A percentile compares a stretch with the other conserved stretches of the same genome.
Evolutionary conservation across 2,888 invertebrate species (phyloP).

Genomic region (Andrena chrysosceles): DNA sequence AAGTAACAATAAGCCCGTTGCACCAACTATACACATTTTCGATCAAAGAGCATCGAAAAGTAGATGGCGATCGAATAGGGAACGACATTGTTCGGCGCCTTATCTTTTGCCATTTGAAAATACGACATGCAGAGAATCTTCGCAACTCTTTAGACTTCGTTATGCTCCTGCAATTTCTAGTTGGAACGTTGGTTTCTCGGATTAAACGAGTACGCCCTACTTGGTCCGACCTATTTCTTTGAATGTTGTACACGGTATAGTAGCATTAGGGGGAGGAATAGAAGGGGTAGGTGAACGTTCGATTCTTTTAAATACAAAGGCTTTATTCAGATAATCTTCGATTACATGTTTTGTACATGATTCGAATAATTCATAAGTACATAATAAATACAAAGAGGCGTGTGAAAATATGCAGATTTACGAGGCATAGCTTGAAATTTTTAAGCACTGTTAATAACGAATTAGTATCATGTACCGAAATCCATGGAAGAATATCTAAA

Average conservation of each 20-base stretch:
- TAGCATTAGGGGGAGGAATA: background rate
- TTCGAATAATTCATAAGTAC: conserved; percentile 66
- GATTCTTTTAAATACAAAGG: conserved; percentile 50
- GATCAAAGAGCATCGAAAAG: conserved; percentile 36
- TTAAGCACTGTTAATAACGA: conserved; percentile 34
- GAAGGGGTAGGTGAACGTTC: background rate
- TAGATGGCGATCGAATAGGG: conserved; percentile 46
- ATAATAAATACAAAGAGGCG: conserved; percentile 64
- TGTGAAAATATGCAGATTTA: conserved; percentile 68
- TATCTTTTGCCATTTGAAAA: background rate
- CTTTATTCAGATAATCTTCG: conserved; percentile 59
- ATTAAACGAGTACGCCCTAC: background rate
- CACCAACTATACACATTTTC: conserved; percentile 10
- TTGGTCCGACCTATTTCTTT: background rate
- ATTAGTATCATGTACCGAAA: conserved; percentile 36
- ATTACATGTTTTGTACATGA: conserved; percentile 52
- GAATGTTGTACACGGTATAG: background rate
- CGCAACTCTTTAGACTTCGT: background rate
- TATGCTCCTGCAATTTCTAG: background rate
- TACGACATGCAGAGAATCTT: background rate
- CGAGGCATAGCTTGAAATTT: conserved; percentile 24
- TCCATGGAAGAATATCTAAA: conserved; percentile 50
- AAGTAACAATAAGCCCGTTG: conserved; percentile 27
- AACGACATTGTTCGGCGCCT: background rate
- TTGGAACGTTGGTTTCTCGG: background rate